A percentile compares a stretch with the other conserved stretches of the same genome.
These are phyloP conservation scores for Synanthedon vespiformis DNA, from an alignment of 2,888 invertebrate genomes.

Conservation along the genomic window DNA sequence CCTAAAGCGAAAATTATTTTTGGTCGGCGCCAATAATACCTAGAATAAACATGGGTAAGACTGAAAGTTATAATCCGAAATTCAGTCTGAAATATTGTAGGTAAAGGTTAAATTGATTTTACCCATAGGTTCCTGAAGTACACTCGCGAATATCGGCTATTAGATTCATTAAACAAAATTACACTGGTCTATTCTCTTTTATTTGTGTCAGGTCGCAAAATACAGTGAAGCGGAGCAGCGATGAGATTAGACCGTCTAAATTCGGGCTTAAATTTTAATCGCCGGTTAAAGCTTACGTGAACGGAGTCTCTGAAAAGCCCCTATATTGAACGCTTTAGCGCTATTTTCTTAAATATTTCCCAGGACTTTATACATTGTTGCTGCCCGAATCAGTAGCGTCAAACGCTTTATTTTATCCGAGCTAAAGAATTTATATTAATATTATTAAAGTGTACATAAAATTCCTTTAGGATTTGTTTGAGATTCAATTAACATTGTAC, in stretches of 20 bases:
- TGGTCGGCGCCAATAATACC: no score
- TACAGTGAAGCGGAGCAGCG: constrained; percentile 48
- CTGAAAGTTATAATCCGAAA: no score
- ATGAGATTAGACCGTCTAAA: constrained; percentile 61
- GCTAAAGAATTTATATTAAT: not conserved
- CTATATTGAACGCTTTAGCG: constrained; percentile 41
- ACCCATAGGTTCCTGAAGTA: no score
- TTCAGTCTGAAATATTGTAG: no score
- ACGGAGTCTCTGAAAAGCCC: constrained; percentile 33
- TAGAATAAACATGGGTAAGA: no score
- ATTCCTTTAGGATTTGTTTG: no score
- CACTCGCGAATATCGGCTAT: constrained; percentile 27
- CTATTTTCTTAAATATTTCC: not conserved
- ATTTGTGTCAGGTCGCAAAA: constrained; percentile 37
- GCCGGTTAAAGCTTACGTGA: constrained; percentile 40
- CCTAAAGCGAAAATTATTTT: no score
- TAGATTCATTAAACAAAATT: constrained; percentile 38
- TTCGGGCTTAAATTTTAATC: constrained; percentile 62
- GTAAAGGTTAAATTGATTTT: no score
- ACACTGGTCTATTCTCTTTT: constrained; percentile 39
- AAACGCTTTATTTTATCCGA: not conserved
- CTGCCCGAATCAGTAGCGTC: not conserved
- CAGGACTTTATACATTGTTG: not conserved
- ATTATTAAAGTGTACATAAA: no score
- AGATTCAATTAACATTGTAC: no score